Evolutionary conservation across 2,888 invertebrate species (phyloP).

Genomic region (Cephus nigrinus): DNA sequence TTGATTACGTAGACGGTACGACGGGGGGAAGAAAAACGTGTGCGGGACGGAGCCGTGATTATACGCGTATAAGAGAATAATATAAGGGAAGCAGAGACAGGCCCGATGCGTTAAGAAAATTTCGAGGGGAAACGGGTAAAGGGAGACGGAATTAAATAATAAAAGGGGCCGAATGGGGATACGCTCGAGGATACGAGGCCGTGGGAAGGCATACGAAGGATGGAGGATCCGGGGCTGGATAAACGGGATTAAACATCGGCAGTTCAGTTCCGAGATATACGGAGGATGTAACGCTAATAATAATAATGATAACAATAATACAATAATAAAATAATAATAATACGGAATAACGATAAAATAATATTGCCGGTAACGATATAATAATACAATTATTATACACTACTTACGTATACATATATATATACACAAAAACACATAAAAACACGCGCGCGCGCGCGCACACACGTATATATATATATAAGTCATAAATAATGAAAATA

Average conservation of each 20-base stretch:
- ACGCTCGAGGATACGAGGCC: not conserved
- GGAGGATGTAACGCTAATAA: slow-evolving; percentile 20
- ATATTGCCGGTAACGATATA: slow-evolving; percentile 40
- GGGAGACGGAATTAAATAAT: not conserved
- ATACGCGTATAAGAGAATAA: not conserved
- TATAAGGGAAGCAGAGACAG: not conserved
- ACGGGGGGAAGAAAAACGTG: not conserved
- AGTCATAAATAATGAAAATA: slow-evolving; percentile 30
- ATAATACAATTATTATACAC: slow-evolving; percentile 30
- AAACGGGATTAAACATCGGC: slow-evolving; percentile 11
- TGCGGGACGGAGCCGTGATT: not conserved
- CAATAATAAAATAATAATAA: slow-evolving; percentile 36
- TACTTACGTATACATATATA: slow-evolving; percentile 17
- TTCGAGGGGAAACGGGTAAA: not conserved
- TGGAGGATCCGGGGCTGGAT: slow-evolving; percentile 9
- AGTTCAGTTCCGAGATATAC: slow-evolving; percentile 13
- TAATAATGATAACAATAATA: slow-evolving; percentile 42
- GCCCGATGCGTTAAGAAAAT: not conserved
- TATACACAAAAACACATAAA: slow-evolving; percentile 29
- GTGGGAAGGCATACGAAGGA: not conserved
- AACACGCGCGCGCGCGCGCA: slow-evolving; percentile 17
- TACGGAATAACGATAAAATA: slow-evolving; percentile 28
- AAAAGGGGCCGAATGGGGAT: not conserved
- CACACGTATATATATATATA: slow-evolving; percentile 13
- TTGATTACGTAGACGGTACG: not conserved